A percentile compares a stretch with the other conserved stretches of the same genome.
Conservation (phyloP, 2,888 invertebrate genomes). For the Chrysolina americana region DNA sequence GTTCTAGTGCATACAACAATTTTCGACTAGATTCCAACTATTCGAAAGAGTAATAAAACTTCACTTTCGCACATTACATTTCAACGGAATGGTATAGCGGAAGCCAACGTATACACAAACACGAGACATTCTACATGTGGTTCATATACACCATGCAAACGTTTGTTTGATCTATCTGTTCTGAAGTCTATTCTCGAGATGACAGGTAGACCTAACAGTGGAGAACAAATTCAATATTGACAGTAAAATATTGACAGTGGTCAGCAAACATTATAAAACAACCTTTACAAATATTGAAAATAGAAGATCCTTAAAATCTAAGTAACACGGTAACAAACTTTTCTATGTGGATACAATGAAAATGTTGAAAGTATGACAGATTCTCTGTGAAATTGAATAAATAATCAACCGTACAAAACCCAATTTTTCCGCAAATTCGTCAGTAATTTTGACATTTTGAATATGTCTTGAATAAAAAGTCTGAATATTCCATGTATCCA, state of each 20-base stretch:
- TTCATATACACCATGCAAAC: slow-evolving; percentile 13
- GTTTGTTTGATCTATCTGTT: slow-evolving; percentile 49
- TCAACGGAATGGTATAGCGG: neutral
- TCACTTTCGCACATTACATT: neutral
- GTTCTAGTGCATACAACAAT: neutral
- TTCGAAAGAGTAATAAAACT: neutral
- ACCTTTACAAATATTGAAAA: slow-evolving; percentile 57
- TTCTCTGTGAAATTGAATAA: neutral
- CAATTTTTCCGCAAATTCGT: too few species aligned
- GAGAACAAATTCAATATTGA: slow-evolving; percentile 61
- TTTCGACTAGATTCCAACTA: neutral
- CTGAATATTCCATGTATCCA: too few species aligned
- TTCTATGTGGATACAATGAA: neutral
- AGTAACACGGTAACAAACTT: slow-evolving; percentile 39
- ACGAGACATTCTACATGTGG: slow-evolving; percentile 17
- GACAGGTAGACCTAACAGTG: slow-evolving; percentile 58
- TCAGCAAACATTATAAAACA: slow-evolving; percentile 59
- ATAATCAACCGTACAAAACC: too few species aligned
- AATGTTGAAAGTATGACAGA: neutral
- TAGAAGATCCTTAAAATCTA: slow-evolving; percentile 48
- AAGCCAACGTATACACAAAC: slow-evolving; percentile 14
- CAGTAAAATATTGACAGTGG: slow-evolving; percentile 59
- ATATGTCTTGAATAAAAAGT: too few species aligned
- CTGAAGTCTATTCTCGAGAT: slow-evolving; percentile 49
- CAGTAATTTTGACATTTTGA: too few species aligned